These are phyloP conservation scores for Carcinoscorpius rotundicauda DNA, from an alignment of 1,140 invertebrate species.

Conservation along the genomic window DNA sequence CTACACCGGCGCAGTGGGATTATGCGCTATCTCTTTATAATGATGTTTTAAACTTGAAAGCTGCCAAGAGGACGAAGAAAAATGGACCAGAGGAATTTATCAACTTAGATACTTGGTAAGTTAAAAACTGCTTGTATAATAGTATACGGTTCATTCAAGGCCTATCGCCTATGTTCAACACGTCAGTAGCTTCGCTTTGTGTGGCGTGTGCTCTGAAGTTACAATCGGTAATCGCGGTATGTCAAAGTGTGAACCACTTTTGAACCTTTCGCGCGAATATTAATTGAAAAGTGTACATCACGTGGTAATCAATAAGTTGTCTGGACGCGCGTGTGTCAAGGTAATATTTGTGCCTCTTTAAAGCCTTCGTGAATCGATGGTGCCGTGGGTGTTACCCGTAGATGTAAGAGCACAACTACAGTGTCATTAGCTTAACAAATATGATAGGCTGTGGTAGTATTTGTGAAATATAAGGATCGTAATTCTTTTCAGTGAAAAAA, in stretches of 20 bases:
- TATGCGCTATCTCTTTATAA: conserved; percentile 77
- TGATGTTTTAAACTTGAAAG: conserved; percentile 70
- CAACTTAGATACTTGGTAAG: conserved; percentile 86
- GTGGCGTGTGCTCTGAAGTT: too few species aligned
- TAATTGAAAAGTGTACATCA: background rate
- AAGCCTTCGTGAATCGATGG: too few species aligned
- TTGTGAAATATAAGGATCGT: too few species aligned
- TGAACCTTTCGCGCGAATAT: background rate
- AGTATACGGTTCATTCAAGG: conserved; percentile 28
- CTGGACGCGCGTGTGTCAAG: background rate
- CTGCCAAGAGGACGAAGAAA: conserved; percentile 74
- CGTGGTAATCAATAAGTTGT: conserved; percentile 1
- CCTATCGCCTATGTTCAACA: conserved; percentile 24
- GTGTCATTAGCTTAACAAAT: too few species aligned
- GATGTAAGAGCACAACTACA: too few species aligned
- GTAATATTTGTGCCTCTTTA: too few species aligned
- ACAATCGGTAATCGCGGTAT: too few species aligned
- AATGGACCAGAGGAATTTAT: conserved; percentile 66
- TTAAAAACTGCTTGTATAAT: conserved; percentile 29
- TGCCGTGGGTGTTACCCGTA: too few species aligned
- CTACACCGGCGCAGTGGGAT: conserved; percentile 70
- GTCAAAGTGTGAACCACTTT: background rate
- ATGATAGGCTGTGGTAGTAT: too few species aligned
- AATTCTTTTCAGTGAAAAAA: too few species aligned
- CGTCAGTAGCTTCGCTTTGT: too few species aligned